These are phyloP conservation scores for Agrotis segetum DNA, from an alignment of 2,888 invertebrate species.

Conservation along the genomic window DNA sequence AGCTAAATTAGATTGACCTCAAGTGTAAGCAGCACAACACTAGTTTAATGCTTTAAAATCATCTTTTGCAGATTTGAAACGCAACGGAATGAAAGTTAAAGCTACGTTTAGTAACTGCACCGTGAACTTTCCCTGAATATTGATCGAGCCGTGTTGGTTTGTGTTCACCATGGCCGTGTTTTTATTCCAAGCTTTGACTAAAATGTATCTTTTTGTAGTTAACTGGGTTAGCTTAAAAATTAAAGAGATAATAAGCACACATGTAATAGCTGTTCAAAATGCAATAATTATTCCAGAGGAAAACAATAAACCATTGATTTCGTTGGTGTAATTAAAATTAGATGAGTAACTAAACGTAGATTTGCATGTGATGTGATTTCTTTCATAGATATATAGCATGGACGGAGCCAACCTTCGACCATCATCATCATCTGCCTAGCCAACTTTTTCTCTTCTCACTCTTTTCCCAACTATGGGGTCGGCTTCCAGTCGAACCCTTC, in stretches of 20 bases:
- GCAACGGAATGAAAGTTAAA: slow-evolving; percentile 16
- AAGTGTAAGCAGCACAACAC: slow-evolving; percentile 30
- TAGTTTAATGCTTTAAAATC: slow-evolving; percentile 22
- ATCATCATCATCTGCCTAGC: too few relatives aligned
- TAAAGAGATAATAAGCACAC: slow-evolving; percentile 27
- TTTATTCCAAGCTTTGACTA: slow-evolving; percentile 33
- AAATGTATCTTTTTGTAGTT: slow-evolving; percentile 46
- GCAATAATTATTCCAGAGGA: slow-evolving; percentile 23
- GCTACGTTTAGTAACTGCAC: slow-evolving; percentile 62
- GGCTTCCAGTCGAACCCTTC: too few relatives aligned
- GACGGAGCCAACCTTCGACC: too few relatives aligned
- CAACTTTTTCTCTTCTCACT: too few relatives aligned
- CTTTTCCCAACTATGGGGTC: too few relatives aligned
- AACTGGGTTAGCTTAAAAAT: slow-evolving; percentile 52
- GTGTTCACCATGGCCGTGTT: slow-evolving; percentile 32
- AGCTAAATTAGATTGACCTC: background rate
- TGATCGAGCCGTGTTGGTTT: slow-evolving; percentile 19
- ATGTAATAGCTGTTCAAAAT: slow-evolving; percentile 23
- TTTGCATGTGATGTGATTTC: slow-evolving; percentile 55
- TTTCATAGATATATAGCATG: background rate
- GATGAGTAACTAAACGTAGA: slow-evolving; percentile 46
- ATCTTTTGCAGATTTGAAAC: slow-evolving; percentile 46
- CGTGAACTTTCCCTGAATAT: slow-evolving; percentile 28
- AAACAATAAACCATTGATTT: slow-evolving; percentile 10
- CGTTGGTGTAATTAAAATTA: background rate